Evolutionary conservation across 2,888 invertebrate species (phyloP).

Genomic region (Shargacucullia verbasci): DNA sequence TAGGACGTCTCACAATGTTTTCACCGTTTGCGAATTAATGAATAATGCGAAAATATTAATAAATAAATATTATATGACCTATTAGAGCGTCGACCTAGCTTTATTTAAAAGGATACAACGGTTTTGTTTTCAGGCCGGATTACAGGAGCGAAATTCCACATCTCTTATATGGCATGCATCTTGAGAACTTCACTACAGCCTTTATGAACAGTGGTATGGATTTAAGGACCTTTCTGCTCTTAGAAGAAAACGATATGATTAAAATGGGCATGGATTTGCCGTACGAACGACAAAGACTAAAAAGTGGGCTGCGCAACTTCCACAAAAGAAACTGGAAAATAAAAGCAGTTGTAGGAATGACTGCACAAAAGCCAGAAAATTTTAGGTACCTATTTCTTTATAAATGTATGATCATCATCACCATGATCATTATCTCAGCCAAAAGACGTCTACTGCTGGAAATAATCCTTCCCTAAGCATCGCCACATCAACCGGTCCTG

Average conservation of each 20-base stretch:
- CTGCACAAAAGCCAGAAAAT: conserved; percentile 75
- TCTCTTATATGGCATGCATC: conserved; percentile 90
- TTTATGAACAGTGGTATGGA: conserved; percentile 85
- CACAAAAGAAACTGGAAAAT: conserved; percentile 89
- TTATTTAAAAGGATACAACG: no score
- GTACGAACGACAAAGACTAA: conserved; percentile 89
- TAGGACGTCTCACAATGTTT: no score
- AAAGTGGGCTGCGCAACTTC: conserved; percentile 87
- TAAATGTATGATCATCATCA: neutral
- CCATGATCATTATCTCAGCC: neutral
- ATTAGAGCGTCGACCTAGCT: no score
- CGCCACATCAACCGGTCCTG: no score
- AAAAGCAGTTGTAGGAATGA: conserved; percentile 79
- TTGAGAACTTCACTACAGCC: conserved; percentile 82
- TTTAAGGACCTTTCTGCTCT: conserved; percentile 88
- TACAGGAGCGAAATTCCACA: conserved; percentile 87
- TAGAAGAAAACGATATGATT: conserved; percentile 89
- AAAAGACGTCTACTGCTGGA: no score
- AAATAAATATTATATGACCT: no score
- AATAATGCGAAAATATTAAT: no score
- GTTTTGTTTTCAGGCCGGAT: conserved; percentile 73
- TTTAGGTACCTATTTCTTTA: conserved; percentile 76
- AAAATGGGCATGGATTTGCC: conserved; percentile 89
- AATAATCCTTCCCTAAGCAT: no score
- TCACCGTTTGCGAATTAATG: no score